These are phyloP conservation scores for Tragelaphus strepsiceros DNA, from an alignment of 2,113 vertebrate genomes.

Conservation along the genomic window DNA sequence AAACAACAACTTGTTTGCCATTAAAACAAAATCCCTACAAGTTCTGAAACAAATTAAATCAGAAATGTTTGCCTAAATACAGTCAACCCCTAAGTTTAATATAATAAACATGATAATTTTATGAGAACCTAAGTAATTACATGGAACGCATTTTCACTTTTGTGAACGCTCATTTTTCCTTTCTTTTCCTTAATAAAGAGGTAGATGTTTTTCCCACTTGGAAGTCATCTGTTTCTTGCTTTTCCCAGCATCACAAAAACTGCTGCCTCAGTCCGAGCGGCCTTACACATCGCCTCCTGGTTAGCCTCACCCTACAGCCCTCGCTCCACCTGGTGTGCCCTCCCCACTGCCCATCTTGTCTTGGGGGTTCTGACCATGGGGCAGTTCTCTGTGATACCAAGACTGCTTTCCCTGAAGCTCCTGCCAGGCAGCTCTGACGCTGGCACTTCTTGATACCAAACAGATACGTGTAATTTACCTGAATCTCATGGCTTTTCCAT, in stretches of 20 bases:
- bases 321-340: background rate
- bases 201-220: background rate
- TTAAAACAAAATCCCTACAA: background rate
- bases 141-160: background rate
- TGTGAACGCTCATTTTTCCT: background rate
- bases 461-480: background rate
- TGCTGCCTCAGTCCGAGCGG: background rate
- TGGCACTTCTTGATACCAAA: background rate
- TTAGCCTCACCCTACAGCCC: background rate
- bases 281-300: background rate
- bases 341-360: background rate
- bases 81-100: background rate
- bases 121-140: background rate
- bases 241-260: background rate
- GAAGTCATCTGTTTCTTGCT: background rate
- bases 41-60: background rate
- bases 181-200: background rate
- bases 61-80: background rate
- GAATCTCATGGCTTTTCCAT: background rate
- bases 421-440: rapidly evolving
- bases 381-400: background rate
- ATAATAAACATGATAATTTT: background rate
- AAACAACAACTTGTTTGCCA: background rate
- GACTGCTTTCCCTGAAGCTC: background rate
- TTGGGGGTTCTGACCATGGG: background rate